phyloP scores from a whole-genome alignment of 2,113 vertebrate genomes.

The Boulengeromyrus knoepffleri region DNA sequence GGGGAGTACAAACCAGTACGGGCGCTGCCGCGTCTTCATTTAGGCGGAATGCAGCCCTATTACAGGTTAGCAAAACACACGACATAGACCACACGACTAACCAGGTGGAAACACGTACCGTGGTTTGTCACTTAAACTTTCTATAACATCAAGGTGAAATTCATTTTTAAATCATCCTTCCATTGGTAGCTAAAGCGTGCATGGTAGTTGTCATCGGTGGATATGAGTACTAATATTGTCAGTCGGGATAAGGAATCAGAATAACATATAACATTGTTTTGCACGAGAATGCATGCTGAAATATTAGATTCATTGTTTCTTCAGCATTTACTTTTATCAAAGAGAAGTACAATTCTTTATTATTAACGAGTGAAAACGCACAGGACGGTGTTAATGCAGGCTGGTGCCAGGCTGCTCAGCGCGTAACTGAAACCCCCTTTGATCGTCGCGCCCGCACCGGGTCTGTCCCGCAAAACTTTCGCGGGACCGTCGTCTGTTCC shows the following conservation, averaged over 20 bases:
- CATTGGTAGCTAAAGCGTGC: neutral
- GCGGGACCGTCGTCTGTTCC: neutral
- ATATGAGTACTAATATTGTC: neutral
- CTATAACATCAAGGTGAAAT: neutral
- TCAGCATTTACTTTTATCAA: neutral
- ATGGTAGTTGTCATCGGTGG: neutral
- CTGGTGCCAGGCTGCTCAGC: neutral
- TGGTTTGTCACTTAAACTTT: neutral
- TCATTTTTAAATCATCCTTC: neutral
- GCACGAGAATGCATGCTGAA: neutral
- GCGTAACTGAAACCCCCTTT: neutral
- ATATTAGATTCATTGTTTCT: neutral
- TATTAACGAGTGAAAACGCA: neutral
- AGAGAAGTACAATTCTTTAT: neutral
- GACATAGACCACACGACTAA: neutral
- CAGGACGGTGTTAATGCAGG: neutral
- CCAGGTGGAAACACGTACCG: neutral
- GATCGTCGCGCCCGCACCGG: neutral
- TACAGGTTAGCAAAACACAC: slow-evolving; percentile 21
- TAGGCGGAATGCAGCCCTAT: slow-evolving; percentile 22
- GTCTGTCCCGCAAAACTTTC: neutral
- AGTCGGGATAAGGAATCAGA: neutral
- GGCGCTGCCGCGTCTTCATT: slow-evolving; percentile 32
- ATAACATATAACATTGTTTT: neutral
- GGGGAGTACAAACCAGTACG: slow-evolving; percentile 38